Evolutionary conservation across 2,888 invertebrate species (phyloP).

Genomic region (Temnothorax ravouxi): DNA sequence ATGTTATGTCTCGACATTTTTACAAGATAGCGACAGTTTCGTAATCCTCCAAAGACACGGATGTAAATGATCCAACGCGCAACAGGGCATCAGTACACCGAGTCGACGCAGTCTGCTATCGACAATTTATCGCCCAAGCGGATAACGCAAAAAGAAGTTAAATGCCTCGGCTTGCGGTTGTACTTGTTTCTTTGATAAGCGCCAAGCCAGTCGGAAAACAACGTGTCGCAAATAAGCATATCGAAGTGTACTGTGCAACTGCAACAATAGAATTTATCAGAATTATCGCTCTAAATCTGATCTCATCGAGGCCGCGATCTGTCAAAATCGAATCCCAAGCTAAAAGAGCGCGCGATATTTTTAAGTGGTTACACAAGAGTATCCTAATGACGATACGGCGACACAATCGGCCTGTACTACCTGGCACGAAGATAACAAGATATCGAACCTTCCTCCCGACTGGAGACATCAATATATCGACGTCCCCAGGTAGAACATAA

Average conservation of each 20-base stretch:
- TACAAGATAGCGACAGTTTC: neutral
- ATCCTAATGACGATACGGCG: neutral
- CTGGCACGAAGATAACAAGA: neutral
- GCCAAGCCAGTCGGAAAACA: neutral
- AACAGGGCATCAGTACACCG: neutral
- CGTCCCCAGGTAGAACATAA: neutral
- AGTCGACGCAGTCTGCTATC: neutral
- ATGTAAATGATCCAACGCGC: conserved; percentile 8
- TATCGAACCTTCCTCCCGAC: neutral
- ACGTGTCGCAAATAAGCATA: conserved; percentile 3
- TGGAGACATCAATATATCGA: neutral
- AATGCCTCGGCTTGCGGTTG: neutral
- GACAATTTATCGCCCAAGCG: neutral
- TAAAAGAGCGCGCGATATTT: neutral
- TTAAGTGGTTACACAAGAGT: neutral
- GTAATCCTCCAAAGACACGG: neutral
- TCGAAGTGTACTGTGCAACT: neutral
- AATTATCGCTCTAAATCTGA: neutral
- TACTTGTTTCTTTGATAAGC: neutral
- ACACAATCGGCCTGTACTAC: neutral
- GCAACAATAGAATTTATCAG: neutral
- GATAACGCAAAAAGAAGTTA: neutral
- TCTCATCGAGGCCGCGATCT: neutral
- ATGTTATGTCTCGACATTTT: conserved; percentile 5
- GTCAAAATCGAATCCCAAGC: neutral